These are phyloP conservation scores for Paralinhomoeus sp. DNA, from an alignment of 2,888 invertebrate species.

Conservation along the genomic window DNA sequence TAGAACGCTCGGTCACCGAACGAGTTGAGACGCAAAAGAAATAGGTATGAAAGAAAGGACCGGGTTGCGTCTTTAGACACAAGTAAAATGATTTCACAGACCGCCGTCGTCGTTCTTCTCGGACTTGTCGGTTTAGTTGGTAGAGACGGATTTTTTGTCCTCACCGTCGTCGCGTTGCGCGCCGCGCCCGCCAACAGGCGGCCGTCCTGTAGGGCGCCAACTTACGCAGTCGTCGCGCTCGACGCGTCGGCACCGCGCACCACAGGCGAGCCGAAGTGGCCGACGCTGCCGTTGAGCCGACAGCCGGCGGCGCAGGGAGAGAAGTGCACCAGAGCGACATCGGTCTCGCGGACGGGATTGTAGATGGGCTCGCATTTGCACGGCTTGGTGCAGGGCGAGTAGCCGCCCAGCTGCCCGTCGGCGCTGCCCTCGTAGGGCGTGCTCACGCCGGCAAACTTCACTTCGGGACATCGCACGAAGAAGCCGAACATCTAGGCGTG, in stretches of 20 bases:
- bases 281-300: no score
- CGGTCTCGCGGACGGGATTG: background rate
- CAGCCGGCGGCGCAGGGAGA: background rate
- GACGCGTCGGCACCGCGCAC: no score
- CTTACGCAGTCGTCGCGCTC: no score
- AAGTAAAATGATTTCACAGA: no score
- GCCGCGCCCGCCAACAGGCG: no score
- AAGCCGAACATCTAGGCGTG: background rate
- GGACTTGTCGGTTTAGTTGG: no score
- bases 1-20: no score
- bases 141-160: no score
- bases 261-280: no score
- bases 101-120: constrained; percentile 18
- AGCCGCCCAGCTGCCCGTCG: background rate
- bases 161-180: no score
- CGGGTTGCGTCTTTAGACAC: no score
- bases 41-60: constrained; percentile 16
- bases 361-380: background rate
- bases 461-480: background rate
- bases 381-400: background rate
- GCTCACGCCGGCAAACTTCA: background rate
- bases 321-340: background rate
- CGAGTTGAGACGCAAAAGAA: constrained; percentile 16
- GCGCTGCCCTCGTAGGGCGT: background rate
- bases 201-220: no score